A percentile compares a stretch with the other conserved stretches of the same genome.
Conservation (phyloP, 2,113 vertebrate species). For the Pionites leucogaster region DNA sequence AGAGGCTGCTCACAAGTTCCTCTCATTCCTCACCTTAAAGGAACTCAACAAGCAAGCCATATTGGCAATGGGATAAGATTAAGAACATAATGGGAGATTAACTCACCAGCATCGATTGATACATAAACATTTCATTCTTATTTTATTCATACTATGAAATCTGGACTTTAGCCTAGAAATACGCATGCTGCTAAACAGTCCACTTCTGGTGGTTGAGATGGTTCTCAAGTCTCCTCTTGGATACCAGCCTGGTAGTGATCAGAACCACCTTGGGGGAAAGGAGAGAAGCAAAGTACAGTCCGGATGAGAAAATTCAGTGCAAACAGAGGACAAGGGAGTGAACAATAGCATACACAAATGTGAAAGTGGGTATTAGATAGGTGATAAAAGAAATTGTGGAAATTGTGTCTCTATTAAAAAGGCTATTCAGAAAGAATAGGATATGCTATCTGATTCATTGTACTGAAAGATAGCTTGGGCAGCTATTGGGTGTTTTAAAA, state of each 20-base stretch:
- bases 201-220: background rate
- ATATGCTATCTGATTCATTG: background rate
- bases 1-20: conserved; percentile 53
- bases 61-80: conserved; percentile 13
- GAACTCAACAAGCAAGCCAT: conserved; percentile 37
- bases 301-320: background rate
- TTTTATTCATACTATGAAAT: background rate
- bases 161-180: background rate
- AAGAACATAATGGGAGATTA: conserved; percentile 2
- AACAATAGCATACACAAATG: background rate
- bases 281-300: background rate
- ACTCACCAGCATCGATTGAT: background rate
- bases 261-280: background rate
- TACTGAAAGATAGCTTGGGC: background rate
- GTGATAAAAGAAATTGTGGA: conserved; percentile 21
- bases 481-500: background rate
- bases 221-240: background rate
- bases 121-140: background rate
- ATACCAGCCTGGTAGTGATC: background rate
- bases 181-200: background rate
- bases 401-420: background rate
- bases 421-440: background rate
- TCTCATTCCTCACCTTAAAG: conserved; percentile 46
- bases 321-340: background rate
- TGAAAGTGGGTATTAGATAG: background rate